These are phyloP conservation scores for Adelges cooleyi DNA, from an alignment of 1,140 invertebrate species.

Conservation along the genomic window DNA sequence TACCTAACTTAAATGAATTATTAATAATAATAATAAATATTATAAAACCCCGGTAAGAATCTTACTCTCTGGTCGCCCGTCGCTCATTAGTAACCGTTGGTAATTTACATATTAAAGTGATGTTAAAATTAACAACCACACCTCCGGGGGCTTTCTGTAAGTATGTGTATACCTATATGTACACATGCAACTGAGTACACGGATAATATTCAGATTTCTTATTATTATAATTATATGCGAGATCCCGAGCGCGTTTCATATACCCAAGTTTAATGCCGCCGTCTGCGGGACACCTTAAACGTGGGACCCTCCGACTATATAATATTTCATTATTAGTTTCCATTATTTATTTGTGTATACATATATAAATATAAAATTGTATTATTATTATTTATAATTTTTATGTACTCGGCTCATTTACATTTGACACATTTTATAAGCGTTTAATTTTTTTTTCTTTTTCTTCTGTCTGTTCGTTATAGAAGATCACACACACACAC, in stretches of 20 bases:
- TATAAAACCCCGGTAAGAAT: background rate
- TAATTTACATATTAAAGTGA: slow-evolving; percentile 29
- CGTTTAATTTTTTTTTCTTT: background rate
- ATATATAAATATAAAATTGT: no score
- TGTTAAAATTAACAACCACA: slow-evolving; percentile 26
- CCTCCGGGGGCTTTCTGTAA: slow-evolving; percentile 6
- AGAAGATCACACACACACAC: background rate
- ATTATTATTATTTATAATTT: background rate
- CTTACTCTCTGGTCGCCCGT: background rate
- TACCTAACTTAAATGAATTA: no score
- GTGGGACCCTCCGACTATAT: slow-evolving; percentile 1
- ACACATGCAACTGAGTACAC: background rate
- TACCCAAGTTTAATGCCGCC: no score
- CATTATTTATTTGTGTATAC: slow-evolving; percentile 25
- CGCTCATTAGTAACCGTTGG: slow-evolving; percentile 23
- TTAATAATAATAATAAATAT: slow-evolving; percentile 1
- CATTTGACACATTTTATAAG: slow-evolving; percentile 21
- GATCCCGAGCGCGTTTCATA: no score
- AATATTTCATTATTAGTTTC: slow-evolving; percentile 28
- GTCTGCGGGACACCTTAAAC: background rate
- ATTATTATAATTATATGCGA: slow-evolving; percentile 24
- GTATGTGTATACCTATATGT: no score
- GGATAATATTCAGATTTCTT: slow-evolving; percentile 17
- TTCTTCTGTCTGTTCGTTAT: background rate
- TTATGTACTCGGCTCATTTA: slow-evolving; percentile 12